Base-by-base conservation (phyloP, 2,888 invertebrate genomes). In the Laspeyria flexula region DNA sequence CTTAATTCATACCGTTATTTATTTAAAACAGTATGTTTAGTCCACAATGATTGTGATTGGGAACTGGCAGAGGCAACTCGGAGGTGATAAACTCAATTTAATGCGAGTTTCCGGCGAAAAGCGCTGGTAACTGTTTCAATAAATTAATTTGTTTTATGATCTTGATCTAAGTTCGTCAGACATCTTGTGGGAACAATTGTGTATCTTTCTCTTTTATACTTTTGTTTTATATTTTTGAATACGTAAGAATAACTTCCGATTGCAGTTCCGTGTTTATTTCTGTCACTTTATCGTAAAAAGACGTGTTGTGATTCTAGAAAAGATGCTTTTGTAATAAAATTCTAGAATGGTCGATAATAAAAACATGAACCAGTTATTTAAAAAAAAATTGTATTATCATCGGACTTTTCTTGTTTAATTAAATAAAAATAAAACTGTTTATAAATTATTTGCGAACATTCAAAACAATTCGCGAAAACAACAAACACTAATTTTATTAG, bases 41-140 rank as follows among this genome's bases (percentile, higher is more conserved):
- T 57, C 49, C 63, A 65, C 65, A 72, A 80, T 80, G 72, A 77
- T 82, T 78, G 80, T 81, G 77, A 79, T 77, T 74, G 55, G 49
- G 47, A 35, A n/a, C 39, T 48, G 50, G 31, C 55, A 57, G 59
- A 59, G 56, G 64, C 46, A 63, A 71, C 62, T 74, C 73, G 77
- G 75, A 72, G 61, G 78, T 62, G 73, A 80, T 83, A 79, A 79
- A 79, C 65, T 65, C 68, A 60, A 53, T 66, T 78, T 79, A 79
- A 79, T 75, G 72, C 65, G 57, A 59, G 45, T 74, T 69, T 80
- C 81, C 78, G 79, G 75, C 53, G 60, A 61, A 65, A 59, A 46
- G 39, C 42, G 45, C 48, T 51, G 41, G 40, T 56, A 55, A 60
- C 61, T 52, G 46, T 60, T 25, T 56, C 43, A 34, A 58, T 60